Conservation (phyloP, 1,140 invertebrate genomes). For the Polypedilum vanderplanki region DNA sequence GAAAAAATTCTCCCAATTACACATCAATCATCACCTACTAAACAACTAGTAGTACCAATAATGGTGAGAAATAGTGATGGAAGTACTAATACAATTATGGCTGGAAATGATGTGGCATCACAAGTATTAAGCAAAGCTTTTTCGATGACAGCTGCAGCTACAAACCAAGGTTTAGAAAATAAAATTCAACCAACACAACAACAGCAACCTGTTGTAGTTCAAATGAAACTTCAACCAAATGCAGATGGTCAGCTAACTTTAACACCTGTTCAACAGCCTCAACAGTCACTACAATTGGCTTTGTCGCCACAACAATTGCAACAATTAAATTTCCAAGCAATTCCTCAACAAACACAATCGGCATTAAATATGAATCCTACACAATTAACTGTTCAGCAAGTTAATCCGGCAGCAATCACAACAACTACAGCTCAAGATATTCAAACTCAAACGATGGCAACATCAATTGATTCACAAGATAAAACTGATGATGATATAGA, state of each 20-base stretch:
- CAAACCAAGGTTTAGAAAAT: neutral
- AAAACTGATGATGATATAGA: neutral
- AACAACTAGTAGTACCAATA: neutral
- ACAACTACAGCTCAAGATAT: neutral
- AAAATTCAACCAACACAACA: neutral
- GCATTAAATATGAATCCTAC: neutral
- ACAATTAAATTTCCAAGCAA: constrained; percentile 42
- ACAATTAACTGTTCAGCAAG: neutral
- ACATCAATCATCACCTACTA: neutral
- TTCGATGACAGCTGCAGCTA: too few species aligned
- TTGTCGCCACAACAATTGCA: constrained; percentile 33
- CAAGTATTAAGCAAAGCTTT: too few species aligned
- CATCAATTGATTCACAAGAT: neutral
- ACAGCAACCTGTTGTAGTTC: neutral
- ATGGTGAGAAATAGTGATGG: neutral
- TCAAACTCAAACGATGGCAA: neutral
- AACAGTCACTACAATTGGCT: constrained; percentile 32
- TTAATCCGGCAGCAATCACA: neutral
- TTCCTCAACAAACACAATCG: constrained; percentile 32
- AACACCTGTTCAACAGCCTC: neutral
- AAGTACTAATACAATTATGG: neutral
- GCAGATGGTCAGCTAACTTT: neutral
- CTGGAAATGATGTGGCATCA: too few species aligned
- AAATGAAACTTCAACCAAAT: constrained; percentile 13
- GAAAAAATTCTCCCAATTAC: neutral